Base-by-base conservation (phyloP, 1,140 invertebrate species). In the Samia ricini region DNA sequence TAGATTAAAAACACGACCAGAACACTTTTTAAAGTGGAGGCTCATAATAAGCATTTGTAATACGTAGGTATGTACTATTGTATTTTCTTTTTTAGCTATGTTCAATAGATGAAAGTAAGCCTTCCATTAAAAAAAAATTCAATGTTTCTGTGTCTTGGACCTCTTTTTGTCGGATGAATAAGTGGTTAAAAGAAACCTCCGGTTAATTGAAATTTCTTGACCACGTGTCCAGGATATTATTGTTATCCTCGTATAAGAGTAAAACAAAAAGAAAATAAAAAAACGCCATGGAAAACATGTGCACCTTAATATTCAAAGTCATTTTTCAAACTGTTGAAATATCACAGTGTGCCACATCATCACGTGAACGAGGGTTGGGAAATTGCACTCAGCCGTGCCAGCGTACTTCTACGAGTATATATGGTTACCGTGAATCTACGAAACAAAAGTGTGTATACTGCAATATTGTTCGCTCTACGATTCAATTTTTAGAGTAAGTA, bases 261-360 rank as follows among this genome's bases (percentile, higher is more conserved):
- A 18, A 51, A 51, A 29, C 26, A 29, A 21, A 51, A 51, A 12
- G 49, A 8, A 18, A 51, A 51, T 8, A 5, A 29, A 21, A 51
- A 51, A 18, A 51, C 2, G 18, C 49, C 6, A 51, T 18, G 49
- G 26, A 29, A 29, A 29, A 29, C 26, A 29, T 29, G 26, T 29
- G 26, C 26, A 29, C 26, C 20, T 62, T 71, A 48, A 68, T 64
- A 70, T 73, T 62, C 54, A 63, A 63, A 68, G 63, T 61, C 49
- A 74, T 74, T 70, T 72, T 70, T 74, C 65, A 68, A 58, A 60
- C 36, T 21, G 52, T 62, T n/a, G 55, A 63, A 67, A 68, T 64
- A 67, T 74, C 67, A 52, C 64, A 63, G 63, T 36, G 24, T 68
- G 61, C 51, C 63, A 63, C 61, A 73, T 71, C 65, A 64, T 74